Evolutionary conservation across 2,888 invertebrate genomes (phyloP).

Genomic region (Heliconius charithonia): DNA sequence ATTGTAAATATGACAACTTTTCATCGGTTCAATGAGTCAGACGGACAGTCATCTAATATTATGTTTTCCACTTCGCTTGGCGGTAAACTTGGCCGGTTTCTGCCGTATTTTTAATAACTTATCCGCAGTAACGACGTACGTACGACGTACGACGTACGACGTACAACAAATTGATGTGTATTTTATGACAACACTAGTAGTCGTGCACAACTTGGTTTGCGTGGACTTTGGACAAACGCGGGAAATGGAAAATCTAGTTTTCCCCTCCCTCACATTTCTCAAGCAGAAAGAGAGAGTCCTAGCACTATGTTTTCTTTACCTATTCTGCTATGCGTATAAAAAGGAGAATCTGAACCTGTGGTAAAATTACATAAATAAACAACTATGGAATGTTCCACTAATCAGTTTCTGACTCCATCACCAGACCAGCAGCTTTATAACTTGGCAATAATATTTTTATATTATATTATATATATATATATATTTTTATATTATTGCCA

Average conservation of each 20-base stretch:
- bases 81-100: conserved; percentile 29
- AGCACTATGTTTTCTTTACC: no score
- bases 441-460: no score
- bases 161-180: background rate
- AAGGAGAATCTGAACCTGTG: no score
- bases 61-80: conserved; percentile 27
- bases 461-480: no score
- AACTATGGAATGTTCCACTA: no score
- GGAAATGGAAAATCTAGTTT: background rate
- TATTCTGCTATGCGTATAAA: no score
- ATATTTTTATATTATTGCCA: no score
- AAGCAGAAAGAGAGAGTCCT: no score
- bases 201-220: background rate
- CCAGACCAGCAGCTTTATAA: no score
- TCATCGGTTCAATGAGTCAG: conserved; percentile 26
- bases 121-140: conserved; percentile 7
- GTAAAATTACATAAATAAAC: no score
- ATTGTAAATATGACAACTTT: conserved; percentile 24
- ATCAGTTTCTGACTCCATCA: no score
- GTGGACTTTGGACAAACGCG: background rate
- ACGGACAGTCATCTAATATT: conserved; percentile 33
- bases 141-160: no score
- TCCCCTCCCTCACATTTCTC: background rate
- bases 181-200: background rate
- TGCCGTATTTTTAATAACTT: conserved; percentile 22